Conservation (phyloP, 2,888 invertebrate species). For the Hyalella azteca region DNA sequence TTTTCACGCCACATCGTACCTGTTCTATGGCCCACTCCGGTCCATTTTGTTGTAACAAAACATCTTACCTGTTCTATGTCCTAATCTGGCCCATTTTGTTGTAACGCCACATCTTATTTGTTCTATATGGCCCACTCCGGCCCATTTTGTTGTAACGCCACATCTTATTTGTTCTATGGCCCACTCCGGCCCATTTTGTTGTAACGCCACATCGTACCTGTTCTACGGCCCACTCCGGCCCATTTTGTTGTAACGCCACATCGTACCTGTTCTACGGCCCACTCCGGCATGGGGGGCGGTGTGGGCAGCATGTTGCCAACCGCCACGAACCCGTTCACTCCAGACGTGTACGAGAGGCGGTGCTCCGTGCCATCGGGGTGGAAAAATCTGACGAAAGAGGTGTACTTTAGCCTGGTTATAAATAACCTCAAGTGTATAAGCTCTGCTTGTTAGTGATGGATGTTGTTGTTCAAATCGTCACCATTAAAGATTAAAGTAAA, state of each 20-base stretch:
- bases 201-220: constrained; percentile 38
- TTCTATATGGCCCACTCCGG: no score
- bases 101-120: no score
- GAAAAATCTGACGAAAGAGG: constrained; percentile 17
- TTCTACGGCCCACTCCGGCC: not conserved
- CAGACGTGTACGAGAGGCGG: constrained; percentile 49
- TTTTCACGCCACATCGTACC: constrained; percentile 18
- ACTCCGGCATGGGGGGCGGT: constrained; percentile 46
- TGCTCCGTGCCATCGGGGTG: constrained; percentile 47
- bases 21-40: constrained; percentile 26
- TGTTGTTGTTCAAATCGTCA: no score
- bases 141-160: no score
- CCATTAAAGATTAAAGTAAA: no score
- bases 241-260: not conserved
- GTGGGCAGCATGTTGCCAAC: constrained; percentile 44
- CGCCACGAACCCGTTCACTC: constrained; percentile 45
- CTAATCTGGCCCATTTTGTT: no score
- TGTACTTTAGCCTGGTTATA: no score
- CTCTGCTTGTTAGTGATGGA: no score
- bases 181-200: not conserved
- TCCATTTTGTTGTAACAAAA: not conserved
- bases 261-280: constrained; percentile 47
- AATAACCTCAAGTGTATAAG: no score
- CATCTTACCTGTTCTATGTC: constrained; percentile 47
- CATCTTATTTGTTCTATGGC: no score